Conservation (phyloP, 2,797 vertebrate species). For the Clarias pachynema region DNA sequence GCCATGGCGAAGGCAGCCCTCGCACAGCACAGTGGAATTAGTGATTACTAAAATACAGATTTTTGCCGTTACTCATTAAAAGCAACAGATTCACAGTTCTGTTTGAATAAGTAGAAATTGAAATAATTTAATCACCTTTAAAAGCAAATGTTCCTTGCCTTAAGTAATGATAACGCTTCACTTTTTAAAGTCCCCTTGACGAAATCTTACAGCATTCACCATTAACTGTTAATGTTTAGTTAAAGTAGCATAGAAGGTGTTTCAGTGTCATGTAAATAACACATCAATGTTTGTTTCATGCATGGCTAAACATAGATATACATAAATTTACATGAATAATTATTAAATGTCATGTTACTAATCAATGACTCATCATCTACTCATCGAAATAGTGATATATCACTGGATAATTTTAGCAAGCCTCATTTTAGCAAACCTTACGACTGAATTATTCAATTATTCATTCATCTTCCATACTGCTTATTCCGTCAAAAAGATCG, state of each 20-base stretch:
- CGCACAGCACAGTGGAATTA: background rate
- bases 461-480: too few species aligned
- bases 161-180: background rate
- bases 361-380: background rate
- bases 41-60: conserved; percentile 13
- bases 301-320: background rate
- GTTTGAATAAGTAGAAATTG: background rate
- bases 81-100: background rate
- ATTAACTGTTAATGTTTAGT: background rate
- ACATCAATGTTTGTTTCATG: background rate
- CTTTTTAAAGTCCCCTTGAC: background rate
- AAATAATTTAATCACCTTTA: background rate
- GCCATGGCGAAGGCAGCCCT: conserved; percentile 34
- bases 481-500: too few species aligned
- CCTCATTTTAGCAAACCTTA: background rate
- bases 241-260: too few species aligned
- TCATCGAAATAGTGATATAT: too few species aligned
- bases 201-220: background rate
- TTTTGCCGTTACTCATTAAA: background rate
- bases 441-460: background rate
- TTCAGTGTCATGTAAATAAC: too few species aligned
- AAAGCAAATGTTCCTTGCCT: background rate
- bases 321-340: background rate
- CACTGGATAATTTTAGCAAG: background rate
- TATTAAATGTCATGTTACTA: background rate